Conservation (phyloP, 37 sponge, comb jelly and placozoan species). For the Geodia barretti region DNA sequence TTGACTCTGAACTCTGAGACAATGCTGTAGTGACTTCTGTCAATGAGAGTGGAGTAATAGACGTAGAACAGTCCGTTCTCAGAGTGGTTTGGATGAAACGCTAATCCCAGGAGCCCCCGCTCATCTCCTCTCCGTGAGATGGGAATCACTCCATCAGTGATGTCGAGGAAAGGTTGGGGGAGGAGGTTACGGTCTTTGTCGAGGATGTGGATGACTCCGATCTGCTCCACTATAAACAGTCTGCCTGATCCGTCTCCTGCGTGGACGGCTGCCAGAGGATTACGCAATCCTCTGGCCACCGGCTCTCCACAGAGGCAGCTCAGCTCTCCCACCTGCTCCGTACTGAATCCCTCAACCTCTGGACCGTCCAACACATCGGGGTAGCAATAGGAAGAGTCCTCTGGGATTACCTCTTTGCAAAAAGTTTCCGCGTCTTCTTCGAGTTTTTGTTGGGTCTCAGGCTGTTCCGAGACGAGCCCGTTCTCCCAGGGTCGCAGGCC, state of each 20-base stretch:
- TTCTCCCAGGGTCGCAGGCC: neutral
- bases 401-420: conserved; percentile 27
- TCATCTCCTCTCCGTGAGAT: conserved; percentile 59
- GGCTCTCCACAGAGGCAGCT: conserved; percentile 66
- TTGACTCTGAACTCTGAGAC: conserved; percentile 31
- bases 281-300: conserved; percentile 51
- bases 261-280: conserved; percentile 59
- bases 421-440: conserved; percentile 26
- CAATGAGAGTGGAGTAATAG: conserved; percentile 38
- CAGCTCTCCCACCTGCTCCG: neutral
- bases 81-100: conserved; percentile 65
- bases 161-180: conserved; percentile 64
- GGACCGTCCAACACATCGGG: conserved; percentile 65
- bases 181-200: conserved; percentile 26
- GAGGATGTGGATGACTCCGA: conserved; percentile 57
- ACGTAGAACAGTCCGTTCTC: conserved; percentile 64
- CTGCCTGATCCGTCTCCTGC: conserved; percentile 62
- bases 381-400: conserved; percentile 69
- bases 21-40: conserved; percentile 36
- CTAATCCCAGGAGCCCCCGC: conserved; percentile 78
- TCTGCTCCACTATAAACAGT: conserved; percentile 77
- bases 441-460: neutral
- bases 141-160: conserved; percentile 30
- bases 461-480: neutral
- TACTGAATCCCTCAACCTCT: neutral